Evolutionary conservation across 2,888 invertebrate genomes (phyloP).

Genomic region (Cloeon dipterum): DNA sequence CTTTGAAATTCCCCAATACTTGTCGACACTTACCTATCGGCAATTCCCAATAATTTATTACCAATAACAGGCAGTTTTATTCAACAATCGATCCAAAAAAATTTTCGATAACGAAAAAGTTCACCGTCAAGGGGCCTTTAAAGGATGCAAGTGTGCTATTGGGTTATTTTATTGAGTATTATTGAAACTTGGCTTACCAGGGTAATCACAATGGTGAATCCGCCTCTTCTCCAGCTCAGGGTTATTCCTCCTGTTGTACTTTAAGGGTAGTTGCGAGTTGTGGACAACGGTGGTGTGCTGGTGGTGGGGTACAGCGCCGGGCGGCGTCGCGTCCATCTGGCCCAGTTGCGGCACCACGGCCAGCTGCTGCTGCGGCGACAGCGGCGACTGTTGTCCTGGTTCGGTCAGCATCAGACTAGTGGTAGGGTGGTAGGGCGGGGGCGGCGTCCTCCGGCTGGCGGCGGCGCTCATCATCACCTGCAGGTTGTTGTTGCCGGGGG

Average conservation of each 20-base stretch:
- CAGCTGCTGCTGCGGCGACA: constrained; percentile 8
- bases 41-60: no score
- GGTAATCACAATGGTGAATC: constrained; percentile 90
- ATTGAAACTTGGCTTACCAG: no score
- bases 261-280: constrained; percentile 19
- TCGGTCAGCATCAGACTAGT: constrained; percentile 4
- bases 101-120: no score
- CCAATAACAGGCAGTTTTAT: no score
- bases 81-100: no score
- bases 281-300: background rate
- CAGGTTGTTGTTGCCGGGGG: background rate
- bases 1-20: no score
- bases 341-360: constrained; percentile 9
- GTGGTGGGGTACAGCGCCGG: background rate
- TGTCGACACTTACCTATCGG: no score
- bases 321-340: constrained; percentile 7
- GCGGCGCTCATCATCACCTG: background rate
- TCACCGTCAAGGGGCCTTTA: no score
- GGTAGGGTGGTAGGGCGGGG: constrained; percentile 12
- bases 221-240: constrained; percentile 88
- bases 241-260: constrained; percentile 87
- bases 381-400: background rate
- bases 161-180: no score
- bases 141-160: no score
- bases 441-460: constrained; percentile 22